Conservation (phyloP, 2,797 vertebrate genomes). For the Austrolebias charrua region DNA sequence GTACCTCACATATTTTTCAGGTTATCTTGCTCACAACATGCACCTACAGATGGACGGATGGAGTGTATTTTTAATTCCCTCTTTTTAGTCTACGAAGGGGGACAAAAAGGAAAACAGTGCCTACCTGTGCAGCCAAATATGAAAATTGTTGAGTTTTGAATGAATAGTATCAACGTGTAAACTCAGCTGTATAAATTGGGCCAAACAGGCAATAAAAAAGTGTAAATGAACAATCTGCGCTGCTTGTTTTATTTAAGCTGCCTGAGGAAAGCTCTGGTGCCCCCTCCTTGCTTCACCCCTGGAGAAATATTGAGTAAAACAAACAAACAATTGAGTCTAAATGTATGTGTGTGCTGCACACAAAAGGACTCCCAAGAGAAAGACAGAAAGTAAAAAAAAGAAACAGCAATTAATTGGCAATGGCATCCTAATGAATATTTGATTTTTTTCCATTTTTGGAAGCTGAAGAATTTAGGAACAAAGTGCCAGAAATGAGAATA, state of each 20-base stretch:
- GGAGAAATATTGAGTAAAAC: conserved; percentile 41
- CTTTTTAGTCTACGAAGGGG: too few species aligned
- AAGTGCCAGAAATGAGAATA: conserved; percentile 34
- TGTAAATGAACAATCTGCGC: conserved; percentile 25
- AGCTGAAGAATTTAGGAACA: conserved; percentile 31
- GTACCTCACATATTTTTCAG: too few species aligned
- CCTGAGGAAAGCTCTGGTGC: conserved; percentile 48
- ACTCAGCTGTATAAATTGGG: conserved; percentile 24
- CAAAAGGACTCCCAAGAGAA: conserved; percentile 36
- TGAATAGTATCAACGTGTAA: conserved; percentile 52
- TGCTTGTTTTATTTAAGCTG: conserved; percentile 52
- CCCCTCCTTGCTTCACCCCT: conserved; percentile 51
- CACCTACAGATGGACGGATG: too few species aligned
- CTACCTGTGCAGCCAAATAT: conserved; percentile 48
- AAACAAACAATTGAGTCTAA: conserved; percentile 17
- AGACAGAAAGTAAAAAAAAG: conserved; percentile 28
- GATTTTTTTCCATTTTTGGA: conserved; percentile 58
- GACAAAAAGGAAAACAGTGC: conserved; percentile 45
- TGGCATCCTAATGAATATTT: conserved; percentile 56
- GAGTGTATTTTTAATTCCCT: too few species aligned
- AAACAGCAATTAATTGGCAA: conserved; percentile 35
- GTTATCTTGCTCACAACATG: too few species aligned
- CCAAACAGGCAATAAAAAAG: conserved; percentile 2
- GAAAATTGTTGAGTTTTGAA: conserved; percentile 49
- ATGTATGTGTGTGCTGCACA: conserved; percentile 7